Base-by-base conservation (phyloP, 1,140 invertebrate species). In the Leucophenga varia region DNA sequence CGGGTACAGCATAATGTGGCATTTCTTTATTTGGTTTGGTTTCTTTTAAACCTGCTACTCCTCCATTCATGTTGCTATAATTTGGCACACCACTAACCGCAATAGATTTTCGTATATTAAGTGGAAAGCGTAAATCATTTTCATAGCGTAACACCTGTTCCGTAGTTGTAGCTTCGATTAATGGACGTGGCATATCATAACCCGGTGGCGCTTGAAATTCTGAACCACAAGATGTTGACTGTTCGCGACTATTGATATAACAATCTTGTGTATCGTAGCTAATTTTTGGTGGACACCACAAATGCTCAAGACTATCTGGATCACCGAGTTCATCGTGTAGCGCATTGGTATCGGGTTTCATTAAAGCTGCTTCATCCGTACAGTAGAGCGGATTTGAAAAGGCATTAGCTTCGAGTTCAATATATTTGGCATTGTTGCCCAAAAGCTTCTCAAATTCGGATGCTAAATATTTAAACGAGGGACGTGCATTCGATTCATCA, bases 401-500 rank as follows among this genome's bases (percentile, higher is more conserved):
- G 2, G 70, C 72, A 54, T 59, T 63, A 13, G 72, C 49, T 34
- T 73, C 69, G 36, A 75, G 40, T 42, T 88, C 84, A 34, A 88
- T 77, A 55, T 89, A 89, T 47, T 88, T 85, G 20, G 84, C 80
- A 53, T 86, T 85, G 57, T 86, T 87, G 57, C 85, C 83, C 16
- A 90, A 68, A 77, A 90, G 81, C 46, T 78, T 79, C 53, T 81
- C 88, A 79, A 81, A 90, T 53, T 77, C 79, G 18, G 55, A 77
- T 32, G 76, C 82, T 47, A 90, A 71, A 42, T 85, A 82, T 48
- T 82, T 82, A 71, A 94, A 95, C 12, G 84, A 85, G 12, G 91
- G 90, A 47, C 91, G 76, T 49, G 86, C 78, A 46, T 82, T 81
- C 1, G 89, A 81, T 54, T 86, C 81, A 49, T 85, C 84, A 40